phyloP scores from a whole-genome alignment of 1,140 invertebrate genomes.

The Eriocheir sinensis region DNA sequence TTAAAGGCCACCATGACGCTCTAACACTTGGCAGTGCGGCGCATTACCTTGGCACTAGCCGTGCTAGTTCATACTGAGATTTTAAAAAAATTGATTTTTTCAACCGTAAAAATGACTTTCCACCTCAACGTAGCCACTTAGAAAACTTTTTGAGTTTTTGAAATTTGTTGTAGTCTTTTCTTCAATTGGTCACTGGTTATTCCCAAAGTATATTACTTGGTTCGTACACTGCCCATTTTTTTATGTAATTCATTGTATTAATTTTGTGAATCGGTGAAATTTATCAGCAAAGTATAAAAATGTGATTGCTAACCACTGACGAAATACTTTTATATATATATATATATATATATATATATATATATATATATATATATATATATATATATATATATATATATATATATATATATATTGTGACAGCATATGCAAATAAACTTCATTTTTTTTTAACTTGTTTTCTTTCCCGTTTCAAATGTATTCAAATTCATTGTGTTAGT shows the following conservation, averaged over 20 bases:
- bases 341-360: conserved; percentile 33
- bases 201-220: conserved; percentile 10
- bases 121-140: conserved; percentile 59
- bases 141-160: conserved; percentile 45
- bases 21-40: too few species aligned
- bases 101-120: too few species aligned
- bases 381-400: conserved; percentile 30
- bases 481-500: too few species aligned
- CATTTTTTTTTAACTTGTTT: too few species aligned
- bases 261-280: conserved; percentile 30
- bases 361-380: conserved; percentile 29
- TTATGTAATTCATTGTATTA: conserved; percentile 47
- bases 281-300: conserved; percentile 18
- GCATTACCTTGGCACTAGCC: too few species aligned
- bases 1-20: too few species aligned
- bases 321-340: neutral
- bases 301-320: neutral
- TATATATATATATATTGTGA: too few species aligned
- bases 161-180: conserved; percentile 3
- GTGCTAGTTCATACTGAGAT: too few species aligned
- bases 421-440: too few species aligned
- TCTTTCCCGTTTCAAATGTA: too few species aligned
- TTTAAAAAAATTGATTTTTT: too few species aligned
- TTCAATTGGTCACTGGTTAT: conserved; percentile 34
- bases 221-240: neutral